phyloP scores from a whole-genome alignment of 2,797 vertebrate species.

The Arrhamphus sclerolepis region DNA sequence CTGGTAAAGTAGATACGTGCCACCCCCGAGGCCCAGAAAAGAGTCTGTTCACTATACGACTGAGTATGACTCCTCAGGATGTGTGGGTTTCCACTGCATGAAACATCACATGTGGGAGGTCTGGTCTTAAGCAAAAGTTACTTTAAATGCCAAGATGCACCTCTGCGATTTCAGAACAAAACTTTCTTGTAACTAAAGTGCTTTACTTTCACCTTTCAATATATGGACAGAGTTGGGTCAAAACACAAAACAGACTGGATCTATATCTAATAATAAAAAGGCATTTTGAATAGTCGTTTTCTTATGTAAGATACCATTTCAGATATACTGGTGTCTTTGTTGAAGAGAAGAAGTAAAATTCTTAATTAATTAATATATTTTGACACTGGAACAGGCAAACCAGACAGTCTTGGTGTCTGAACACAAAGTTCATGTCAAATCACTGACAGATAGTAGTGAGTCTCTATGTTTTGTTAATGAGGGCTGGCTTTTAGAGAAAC shows the following conservation, averaged over 20 bases:
- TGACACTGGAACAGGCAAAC: conserved; percentile 4
- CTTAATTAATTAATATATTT: no score
- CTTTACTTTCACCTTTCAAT: conserved; percentile 1
- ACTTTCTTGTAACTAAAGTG: conserved; percentile 10
- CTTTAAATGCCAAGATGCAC: conserved; percentile 31
- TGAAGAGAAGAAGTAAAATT: no score
- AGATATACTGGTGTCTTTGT: no score
- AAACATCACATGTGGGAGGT: conserved; percentile 55
- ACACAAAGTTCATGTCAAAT: conserved; percentile 12
- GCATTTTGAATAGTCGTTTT: not conserved
- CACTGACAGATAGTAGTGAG: not conserved
- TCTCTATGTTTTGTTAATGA: conserved; percentile 52
- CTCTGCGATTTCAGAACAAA: conserved; percentile 12
- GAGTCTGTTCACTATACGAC: conserved; percentile 31
- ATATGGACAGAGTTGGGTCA: conserved; percentile 13
- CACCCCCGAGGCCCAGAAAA: conserved; percentile 56
- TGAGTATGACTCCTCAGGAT: conserved; percentile 38
- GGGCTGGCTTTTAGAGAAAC: conserved; percentile 45
- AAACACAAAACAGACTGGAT: conserved; percentile 14
- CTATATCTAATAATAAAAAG: not conserved
- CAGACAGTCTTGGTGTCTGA: not conserved
- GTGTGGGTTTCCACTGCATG: conserved; percentile 53
- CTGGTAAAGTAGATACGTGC: conserved; percentile 48
- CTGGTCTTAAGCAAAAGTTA: conserved; percentile 34
- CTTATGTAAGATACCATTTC: no score